These are phyloP conservation scores for Hyposoter dolosus DNA, from an alignment of 2,888 invertebrate genomes.

Conservation along the genomic window DNA sequence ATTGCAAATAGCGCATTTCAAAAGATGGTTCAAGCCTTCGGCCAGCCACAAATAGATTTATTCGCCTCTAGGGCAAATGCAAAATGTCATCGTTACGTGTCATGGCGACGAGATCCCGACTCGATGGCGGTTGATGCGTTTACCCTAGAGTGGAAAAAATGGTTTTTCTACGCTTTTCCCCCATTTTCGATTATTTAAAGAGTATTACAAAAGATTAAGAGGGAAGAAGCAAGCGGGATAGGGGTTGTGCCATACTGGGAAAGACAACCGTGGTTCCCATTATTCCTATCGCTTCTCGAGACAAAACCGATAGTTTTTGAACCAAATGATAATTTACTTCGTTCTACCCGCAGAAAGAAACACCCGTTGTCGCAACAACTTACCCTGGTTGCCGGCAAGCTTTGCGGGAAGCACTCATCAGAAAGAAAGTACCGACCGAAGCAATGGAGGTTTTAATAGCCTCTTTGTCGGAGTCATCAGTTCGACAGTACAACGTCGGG, in stretches of 20 bases:
- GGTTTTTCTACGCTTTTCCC: too few relatives aligned
- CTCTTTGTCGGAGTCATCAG: constrained; percentile 27
- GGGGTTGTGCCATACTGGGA: too few relatives aligned
- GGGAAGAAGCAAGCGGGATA: too few relatives aligned
- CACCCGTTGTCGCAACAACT: constrained; percentile 35
- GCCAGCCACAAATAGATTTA: not conserved
- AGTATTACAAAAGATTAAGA: too few relatives aligned
- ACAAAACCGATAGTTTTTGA: constrained; percentile 13
- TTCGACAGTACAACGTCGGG: constrained; percentile 32
- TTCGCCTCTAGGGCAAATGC: not conserved
- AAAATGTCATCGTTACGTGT: constrained; percentile 1
- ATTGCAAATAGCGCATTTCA: constrained; percentile 2
- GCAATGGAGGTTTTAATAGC: constrained; percentile 34
- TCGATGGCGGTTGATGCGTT: constrained; percentile 1
- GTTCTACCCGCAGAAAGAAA: constrained; percentile 15
- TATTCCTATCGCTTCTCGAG: constrained; percentile 14
- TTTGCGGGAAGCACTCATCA: constrained; percentile 55
- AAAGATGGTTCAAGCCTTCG: not conserved
- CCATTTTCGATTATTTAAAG: too few relatives aligned
- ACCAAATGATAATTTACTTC: constrained; percentile 17
- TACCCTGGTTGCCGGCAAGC: constrained; percentile 56
- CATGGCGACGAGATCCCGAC: constrained; percentile 3
- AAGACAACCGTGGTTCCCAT: constrained; percentile 9
- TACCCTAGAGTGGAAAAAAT: not conserved
- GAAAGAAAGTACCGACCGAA: constrained; percentile 13